Base-by-base conservation (phyloP, 1,140 invertebrate species). In the Drosophila carrolli region DNA sequence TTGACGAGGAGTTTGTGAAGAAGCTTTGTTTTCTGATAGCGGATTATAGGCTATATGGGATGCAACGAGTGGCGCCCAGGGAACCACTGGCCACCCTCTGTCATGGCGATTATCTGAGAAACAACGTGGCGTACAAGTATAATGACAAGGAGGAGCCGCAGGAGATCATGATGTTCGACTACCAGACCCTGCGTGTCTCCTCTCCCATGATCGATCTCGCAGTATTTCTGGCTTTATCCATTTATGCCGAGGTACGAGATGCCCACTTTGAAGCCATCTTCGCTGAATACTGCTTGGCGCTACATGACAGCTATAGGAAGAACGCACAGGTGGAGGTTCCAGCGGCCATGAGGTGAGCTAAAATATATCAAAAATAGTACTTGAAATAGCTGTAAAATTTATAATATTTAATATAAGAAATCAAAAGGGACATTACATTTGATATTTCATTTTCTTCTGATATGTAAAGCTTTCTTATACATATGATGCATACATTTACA, bases 121-220 rank as follows among this genome's bases (percentile, higher is more conserved):
- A 92, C 38, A 92, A 92, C 65, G 75, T 92, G 13, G 91, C 91
- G 5, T 92, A 78, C 43, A 89, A 70, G 46, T 88, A 91, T 37
- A 57, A 65, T 9, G 51, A 63, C 13, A 44, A 50, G 13, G 84
- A 76, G 2, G 46, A 59, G 9, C 91, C 91, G 2, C 29, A 60
- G 32, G 89, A 81, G 4, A 75, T 84, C 5, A 91, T 92, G 76
- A 92, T 92, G 91, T 92, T 92, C 35, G 91, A 92, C 75, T 90
- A 92, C 47, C 91, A 92, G 72, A 92, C 91, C 0, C 13, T 92
- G 27, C 65, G 90, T 0, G 13, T 82, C 13, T 81, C 72, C 19
- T 92, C 91, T 19, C 91, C 91, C 48, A 92, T 92, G 91, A 60
- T 91, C 1, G 91, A 92, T 67, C 66, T 92, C 0, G 27, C 61